A percentile compares a stretch with the other conserved stretches of the same genome.
These are phyloP conservation scores for Falco punctatus DNA, from an alignment of 2,113 vertebrate genomes.

Conservation along the genomic window DNA sequence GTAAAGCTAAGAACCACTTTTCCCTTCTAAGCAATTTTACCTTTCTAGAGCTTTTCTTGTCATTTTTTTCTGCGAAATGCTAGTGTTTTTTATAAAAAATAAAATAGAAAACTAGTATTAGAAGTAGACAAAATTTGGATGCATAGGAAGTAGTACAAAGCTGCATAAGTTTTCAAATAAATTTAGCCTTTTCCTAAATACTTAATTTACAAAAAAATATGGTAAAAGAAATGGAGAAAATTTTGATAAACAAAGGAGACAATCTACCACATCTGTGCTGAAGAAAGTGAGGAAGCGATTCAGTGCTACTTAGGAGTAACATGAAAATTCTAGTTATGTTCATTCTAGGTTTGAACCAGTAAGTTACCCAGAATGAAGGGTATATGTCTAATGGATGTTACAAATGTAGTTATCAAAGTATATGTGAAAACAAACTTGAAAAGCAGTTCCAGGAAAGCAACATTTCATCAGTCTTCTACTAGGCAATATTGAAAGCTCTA, in stretches of 20 bases:
- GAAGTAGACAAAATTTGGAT: constrained; percentile 7
- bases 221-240: background rate
- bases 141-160: background rate
- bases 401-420: background rate
- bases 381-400: background rate
- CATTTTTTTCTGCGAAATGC: background rate
- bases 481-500: background rate
- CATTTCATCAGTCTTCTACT: background rate
- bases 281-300: background rate
- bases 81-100: background rate
- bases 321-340: background rate
- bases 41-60: background rate
- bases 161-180: constrained; percentile 7
- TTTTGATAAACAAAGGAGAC: background rate
- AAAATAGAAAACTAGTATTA: background rate
- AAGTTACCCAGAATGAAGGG: background rate
- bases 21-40: background rate
- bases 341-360: background rate
- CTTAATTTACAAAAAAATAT: background rate
- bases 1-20: background rate
- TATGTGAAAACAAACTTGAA: background rate
- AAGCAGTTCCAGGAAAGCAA: background rate
- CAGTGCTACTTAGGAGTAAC: background rate
- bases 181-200: constrained; percentile 15
- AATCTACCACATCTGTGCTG: background rate